These are phyloP conservation scores for Bungarus multicinctus DNA, from an alignment of 2,113 vertebrate species.

Conservation along the genomic window DNA sequence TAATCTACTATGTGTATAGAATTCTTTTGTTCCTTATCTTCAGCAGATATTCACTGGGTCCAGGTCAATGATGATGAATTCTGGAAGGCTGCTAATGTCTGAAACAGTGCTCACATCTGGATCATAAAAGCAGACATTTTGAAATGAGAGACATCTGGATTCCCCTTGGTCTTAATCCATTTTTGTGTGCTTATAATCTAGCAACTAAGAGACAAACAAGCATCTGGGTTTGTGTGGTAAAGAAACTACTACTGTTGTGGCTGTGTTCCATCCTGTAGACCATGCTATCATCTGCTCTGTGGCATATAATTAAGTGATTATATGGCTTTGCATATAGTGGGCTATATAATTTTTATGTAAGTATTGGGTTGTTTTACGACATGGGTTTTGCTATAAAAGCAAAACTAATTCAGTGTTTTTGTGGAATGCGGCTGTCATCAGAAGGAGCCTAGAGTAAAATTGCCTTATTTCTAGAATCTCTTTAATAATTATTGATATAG, in stretches of 20 bases:
- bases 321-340: not conserved
- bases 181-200: not conserved
- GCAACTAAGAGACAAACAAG: conserved; percentile 20
- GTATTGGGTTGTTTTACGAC: not conserved
- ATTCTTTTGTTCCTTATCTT: not conserved
- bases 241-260: conserved; percentile 19
- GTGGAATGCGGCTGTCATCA: not conserved
- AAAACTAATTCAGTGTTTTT: not conserved
- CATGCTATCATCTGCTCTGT: conserved; percentile 2
- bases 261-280: conserved; percentile 2
- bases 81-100: not conserved
- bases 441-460: not conserved
- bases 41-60: not conserved
- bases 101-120: not conserved
- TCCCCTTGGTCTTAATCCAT: not conserved
- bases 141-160: not conserved
- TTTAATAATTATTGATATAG: not conserved
- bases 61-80: not conserved
- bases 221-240: conserved; percentile 11
- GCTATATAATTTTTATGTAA: conserved; percentile 9
- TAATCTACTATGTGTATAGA: not conserved
- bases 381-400: not conserved
- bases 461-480: not conserved
- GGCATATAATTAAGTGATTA: conserved; percentile 20
- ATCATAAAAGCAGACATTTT: not conserved